phyloP scores from a whole-genome alignment of 2,797 vertebrate species.

The Antrozous pallidus region DNA sequence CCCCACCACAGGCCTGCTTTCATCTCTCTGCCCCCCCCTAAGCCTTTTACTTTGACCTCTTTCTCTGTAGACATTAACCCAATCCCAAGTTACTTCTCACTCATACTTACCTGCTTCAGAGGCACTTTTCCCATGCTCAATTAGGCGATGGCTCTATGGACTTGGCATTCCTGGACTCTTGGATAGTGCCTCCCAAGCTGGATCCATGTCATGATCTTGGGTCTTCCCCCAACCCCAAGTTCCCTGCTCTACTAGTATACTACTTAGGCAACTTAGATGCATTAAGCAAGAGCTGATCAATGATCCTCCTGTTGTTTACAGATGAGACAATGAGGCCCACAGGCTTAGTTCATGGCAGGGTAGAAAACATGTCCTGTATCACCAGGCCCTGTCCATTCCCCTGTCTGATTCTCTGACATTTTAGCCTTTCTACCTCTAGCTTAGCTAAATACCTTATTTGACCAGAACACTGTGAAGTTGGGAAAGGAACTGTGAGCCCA shows the following conservation, averaged over 20 bases:
- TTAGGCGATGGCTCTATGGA: not conserved
- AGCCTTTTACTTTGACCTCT: not conserved
- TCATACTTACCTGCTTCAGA: not conserved
- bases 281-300: not conserved
- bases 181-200: not conserved
- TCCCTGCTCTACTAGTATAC: not conserved
- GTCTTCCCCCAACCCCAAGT: not conserved
- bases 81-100: not conserved
- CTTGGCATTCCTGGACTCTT: not conserved
- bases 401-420: not conserved
- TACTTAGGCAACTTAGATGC: not conserved
- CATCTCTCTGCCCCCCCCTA: not conserved
- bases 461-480: not conserved
- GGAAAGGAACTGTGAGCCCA: not conserved
- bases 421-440: not conserved
- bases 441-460: not conserved
- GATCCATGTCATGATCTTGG: not conserved
- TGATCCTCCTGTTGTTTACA: not conserved
- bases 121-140: not conserved
- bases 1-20: not conserved
- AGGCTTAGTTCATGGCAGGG: not conserved
- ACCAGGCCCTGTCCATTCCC: not conserved
- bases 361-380: not conserved
- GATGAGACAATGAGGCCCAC: not conserved
- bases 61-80: not conserved